These are phyloP conservation scores for Drosophila acutilabella DNA, from an alignment of 2,888 invertebrate genomes.

Conservation along the genomic window DNA sequence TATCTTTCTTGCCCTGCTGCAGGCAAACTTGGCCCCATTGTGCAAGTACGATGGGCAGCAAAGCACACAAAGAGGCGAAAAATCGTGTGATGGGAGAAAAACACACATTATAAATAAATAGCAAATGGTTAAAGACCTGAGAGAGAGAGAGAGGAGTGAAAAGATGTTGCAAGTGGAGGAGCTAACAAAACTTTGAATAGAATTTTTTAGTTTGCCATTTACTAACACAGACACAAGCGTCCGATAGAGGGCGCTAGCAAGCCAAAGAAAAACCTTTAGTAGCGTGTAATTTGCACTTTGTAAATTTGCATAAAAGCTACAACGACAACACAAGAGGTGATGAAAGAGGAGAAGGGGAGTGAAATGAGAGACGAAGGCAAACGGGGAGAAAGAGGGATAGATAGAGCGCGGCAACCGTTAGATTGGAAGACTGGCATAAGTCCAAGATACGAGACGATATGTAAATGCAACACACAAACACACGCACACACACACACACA, in stretches of 20 bases:
- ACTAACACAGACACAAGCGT: slow-evolving; percentile 60
- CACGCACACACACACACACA: slow-evolving; percentile 12
- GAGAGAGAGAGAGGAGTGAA: slow-evolving; percentile 4
- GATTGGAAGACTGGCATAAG: slow-evolving; percentile 70
- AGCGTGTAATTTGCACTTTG: slow-evolving; percentile 83
- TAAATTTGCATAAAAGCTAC: slow-evolving; percentile 82
- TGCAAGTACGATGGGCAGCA: slow-evolving; percentile 27
- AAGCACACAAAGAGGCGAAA: background rate
- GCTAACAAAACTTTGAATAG: slow-evolving; percentile 72
- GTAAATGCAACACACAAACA: slow-evolving; percentile 70
- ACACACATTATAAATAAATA: slow-evolving; percentile 72
- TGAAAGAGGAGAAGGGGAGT: background rate
- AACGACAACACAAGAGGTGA: slow-evolving; percentile 23
- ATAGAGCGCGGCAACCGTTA: slow-evolving; percentile 24
- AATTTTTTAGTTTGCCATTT: slow-evolving; percentile 82
- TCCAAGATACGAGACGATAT: slow-evolving; percentile 79
- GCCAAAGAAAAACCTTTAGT: slow-evolving; percentile 77
- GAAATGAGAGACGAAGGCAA: background rate
- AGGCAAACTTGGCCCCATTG: slow-evolving; percentile 42
- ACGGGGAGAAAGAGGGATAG: background rate
- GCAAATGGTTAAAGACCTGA: slow-evolving; percentile 33
- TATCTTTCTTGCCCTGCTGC: background rate
- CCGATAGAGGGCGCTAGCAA: slow-evolving; percentile 52
- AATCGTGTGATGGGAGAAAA: background rate
- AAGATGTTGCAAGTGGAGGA: slow-evolving; percentile 25